These are phyloP conservation scores for Marmota monax DNA, from an alignment of 2,113 vertebrate species.

Conservation along the genomic window DNA sequence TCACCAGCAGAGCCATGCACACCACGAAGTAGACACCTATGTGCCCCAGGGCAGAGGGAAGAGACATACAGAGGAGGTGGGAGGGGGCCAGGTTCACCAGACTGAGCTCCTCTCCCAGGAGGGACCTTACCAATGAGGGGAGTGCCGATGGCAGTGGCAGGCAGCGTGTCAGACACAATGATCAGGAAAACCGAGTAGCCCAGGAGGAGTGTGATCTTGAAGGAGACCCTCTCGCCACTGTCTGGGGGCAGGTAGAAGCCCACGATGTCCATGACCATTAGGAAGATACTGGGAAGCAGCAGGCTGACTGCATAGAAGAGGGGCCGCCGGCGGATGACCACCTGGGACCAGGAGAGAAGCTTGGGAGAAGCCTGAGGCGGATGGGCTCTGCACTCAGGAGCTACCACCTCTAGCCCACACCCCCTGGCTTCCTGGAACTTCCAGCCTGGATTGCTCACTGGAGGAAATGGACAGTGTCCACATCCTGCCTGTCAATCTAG, in stretches of 20 bases:
- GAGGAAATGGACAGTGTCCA: background rate
- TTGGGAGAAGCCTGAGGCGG: background rate
- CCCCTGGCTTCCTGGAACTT: background rate
- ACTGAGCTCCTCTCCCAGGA: background rate
- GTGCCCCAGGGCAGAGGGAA: background rate
- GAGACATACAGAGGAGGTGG: fast-evolving
- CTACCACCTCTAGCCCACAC: no score
- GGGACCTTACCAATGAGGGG: constrained; percentile 92
- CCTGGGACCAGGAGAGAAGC: constrained; percentile 83
- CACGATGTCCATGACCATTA: constrained; percentile 98
- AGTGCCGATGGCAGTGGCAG: constrained; percentile 96
- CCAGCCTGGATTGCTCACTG: background rate
- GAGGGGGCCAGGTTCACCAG: fast-evolving
- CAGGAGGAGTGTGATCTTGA: constrained; percentile 98
- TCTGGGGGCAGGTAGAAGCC: constrained; percentile 98
- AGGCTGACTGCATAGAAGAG: constrained; percentile 97
- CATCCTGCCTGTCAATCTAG: background rate
- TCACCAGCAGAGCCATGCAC: constrained; percentile 98
- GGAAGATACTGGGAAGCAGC: constrained; percentile 96
- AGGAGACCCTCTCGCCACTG: constrained; percentile 98
- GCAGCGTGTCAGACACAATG: constrained; percentile 97
- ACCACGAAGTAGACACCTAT: constrained; percentile 97
- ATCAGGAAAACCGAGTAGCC: constrained; percentile 99
- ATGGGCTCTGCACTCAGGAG: background rate
- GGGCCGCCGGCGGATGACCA: constrained; percentile 96